phyloP scores from a whole-genome alignment of 2,113 vertebrate species.

The Macquaria australasica region DNA sequence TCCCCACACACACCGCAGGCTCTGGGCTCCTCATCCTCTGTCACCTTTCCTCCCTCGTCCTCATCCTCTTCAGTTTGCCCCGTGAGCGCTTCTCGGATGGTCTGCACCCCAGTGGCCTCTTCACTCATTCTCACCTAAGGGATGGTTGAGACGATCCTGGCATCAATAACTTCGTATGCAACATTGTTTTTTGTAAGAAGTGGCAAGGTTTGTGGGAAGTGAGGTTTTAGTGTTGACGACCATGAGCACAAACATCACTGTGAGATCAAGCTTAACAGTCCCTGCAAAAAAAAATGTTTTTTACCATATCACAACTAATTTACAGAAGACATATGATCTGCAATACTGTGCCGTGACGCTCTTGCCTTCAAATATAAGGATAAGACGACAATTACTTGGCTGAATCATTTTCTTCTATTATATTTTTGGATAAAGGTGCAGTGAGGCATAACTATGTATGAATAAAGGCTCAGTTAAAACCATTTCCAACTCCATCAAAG shows the following conservation, averaged over 20 bases:
- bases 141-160: neutral
- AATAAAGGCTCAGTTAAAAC: neutral
- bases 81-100: constrained; percentile 11
- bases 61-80: constrained; percentile 19
- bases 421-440: neutral
- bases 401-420: neutral
- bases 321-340: neutral
- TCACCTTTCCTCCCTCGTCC: constrained; percentile 6
- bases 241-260: neutral
- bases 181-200: too few relatives aligned
- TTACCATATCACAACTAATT: neutral
- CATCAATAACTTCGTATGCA: neutral
- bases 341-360: neutral
- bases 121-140: constrained; percentile 32
- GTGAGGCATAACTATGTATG: neutral
- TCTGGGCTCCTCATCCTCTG: constrained; percentile 48
- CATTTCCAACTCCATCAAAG: neutral
- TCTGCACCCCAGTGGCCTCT: neutral
- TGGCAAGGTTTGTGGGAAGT: neutral
- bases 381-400: neutral
- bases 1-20: constrained; percentile 68
- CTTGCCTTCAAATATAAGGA: neutral
- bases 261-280: neutral
- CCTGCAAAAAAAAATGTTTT: too few relatives aligned
- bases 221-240: neutral